Evolutionary conservation across 2,113 vertebrate genomes (phyloP).

Genomic region (Panthera leo): DNA sequence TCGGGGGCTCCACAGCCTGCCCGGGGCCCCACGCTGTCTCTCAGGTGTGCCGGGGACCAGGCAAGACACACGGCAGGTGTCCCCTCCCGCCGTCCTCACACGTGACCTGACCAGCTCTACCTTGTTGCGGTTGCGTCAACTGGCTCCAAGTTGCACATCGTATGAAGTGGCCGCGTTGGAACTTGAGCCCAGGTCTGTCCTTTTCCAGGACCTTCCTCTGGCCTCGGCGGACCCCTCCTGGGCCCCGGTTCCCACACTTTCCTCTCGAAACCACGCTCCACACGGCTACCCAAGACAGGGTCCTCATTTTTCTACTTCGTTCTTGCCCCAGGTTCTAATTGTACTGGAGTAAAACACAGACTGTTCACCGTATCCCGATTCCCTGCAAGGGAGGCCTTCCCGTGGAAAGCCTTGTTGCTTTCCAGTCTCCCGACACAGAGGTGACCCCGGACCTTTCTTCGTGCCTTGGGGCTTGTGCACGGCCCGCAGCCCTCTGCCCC

Average conservation of each 20-base stretch:
- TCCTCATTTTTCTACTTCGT: too few relatives aligned
- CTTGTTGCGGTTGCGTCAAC: accelerated
- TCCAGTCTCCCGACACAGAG: accelerated
- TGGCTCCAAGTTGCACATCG: accelerated
- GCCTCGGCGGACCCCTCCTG: not conserved
- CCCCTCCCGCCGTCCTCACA: accelerated
- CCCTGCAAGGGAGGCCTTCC: too few relatives aligned
- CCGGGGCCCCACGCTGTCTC: not conserved
- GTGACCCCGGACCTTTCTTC: too few relatives aligned
- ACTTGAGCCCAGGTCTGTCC: not conserved
- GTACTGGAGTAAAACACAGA: too few relatives aligned
- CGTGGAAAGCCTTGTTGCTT: not conserved
- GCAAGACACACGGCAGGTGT: accelerated
- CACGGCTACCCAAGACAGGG: not conserved
- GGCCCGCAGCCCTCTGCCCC: accelerated
- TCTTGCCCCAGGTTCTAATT: not conserved
- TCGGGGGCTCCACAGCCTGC: accelerated
- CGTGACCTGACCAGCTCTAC: not conserved
- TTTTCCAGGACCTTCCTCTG: not conserved
- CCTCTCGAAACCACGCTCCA: not conserved
- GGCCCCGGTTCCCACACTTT: accelerated
- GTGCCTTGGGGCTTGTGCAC: accelerated
- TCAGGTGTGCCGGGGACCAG: too few relatives aligned
- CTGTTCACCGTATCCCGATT: not conserved
- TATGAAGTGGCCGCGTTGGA: not conserved